These are phyloP conservation scores for Dolichomitus sp. DNA, from an alignment of 2,888 invertebrate species.

Conservation along the genomic window DNA sequence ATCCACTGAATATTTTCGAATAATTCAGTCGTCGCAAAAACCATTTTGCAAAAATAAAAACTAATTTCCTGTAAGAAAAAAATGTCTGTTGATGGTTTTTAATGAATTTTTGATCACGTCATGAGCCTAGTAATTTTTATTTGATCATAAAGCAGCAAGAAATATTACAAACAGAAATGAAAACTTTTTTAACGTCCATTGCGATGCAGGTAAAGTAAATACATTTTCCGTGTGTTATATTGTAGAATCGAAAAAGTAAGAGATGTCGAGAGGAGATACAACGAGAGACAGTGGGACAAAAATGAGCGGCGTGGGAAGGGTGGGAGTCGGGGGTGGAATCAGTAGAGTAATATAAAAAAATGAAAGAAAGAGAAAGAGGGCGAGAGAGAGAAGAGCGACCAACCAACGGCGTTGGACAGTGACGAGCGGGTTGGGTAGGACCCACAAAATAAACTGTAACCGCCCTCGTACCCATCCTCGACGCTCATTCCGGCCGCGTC, in stretches of 20 bases:
- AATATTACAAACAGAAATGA: background rate
- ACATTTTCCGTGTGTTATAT: slow-evolving; percentile 18
- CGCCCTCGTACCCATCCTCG: slow-evolving; percentile 72
- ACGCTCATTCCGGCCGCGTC: slow-evolving; percentile 65
- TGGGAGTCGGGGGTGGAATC: slow-evolving; percentile 39
- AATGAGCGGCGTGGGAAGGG: slow-evolving; percentile 44
- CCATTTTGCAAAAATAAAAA: no score
- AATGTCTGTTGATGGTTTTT: background rate
- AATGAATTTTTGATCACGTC: background rate
- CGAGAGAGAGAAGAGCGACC: slow-evolving; percentile 66
- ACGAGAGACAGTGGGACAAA: slow-evolving; percentile 31
- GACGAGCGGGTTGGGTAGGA: slow-evolving; percentile 81
- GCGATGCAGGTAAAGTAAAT: background rate
- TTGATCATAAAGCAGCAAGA: background rate
- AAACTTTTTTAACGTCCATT: background rate
- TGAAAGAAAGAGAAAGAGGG: slow-evolving; percentile 49
- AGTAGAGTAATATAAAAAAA: slow-evolving; percentile 26
- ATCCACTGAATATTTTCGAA: no score
- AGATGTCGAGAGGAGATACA: slow-evolving; percentile 11
- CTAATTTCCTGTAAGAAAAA: background rate
- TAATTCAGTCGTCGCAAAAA: no score
- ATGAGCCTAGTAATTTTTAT: background rate
- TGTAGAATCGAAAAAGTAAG: slow-evolving; percentile 9
- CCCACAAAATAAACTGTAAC: slow-evolving; percentile 84
- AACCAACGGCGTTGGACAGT: slow-evolving; percentile 80